phyloP scores from a whole-genome alignment of 2,888 invertebrate species.

The Antheraea assamensis region DNA sequence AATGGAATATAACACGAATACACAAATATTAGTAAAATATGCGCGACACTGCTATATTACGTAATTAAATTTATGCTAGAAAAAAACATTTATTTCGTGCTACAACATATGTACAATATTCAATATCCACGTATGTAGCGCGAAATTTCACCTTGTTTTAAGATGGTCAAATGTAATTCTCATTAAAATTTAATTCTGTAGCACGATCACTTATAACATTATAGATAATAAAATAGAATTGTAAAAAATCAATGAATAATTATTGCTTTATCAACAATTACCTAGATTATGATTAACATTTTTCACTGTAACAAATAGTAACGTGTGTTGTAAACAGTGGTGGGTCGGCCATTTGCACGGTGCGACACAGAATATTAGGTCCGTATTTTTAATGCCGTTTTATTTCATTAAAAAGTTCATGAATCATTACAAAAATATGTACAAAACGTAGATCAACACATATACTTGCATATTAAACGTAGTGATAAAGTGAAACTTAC shows the following conservation, averaged over 20 bases:
- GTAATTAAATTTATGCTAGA: background rate
- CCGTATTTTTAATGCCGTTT: conserved; percentile 74
- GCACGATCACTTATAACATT: conserved; percentile 21
- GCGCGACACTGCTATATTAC: conserved; percentile 4
- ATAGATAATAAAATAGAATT: conserved; percentile 29
- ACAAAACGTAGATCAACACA: conserved; percentile 58
- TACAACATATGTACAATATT: background rate
- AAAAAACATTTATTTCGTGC: conserved; percentile 10
- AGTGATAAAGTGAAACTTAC: conserved; percentile 73
- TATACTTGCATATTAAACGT: conserved; percentile 56
- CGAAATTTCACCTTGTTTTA: conserved; percentile 28
- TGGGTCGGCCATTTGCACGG: conserved; percentile 88
- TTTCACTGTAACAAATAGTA: conserved; percentile 55
- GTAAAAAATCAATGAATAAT: conserved; percentile 58
- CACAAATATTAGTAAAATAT: background rate
- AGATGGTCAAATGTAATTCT: conserved; percentile 53
- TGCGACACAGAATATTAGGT: conserved; percentile 85
- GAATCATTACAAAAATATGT: conserved; percentile 70
- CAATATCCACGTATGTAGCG: conserved; percentile 20
- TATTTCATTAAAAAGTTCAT: conserved; percentile 72
- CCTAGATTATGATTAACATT: conserved; percentile 46
- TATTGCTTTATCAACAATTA: conserved; percentile 37
- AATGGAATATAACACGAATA: background rate
- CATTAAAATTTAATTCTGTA: conserved; percentile 41
- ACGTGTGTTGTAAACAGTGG: conserved; percentile 83